phyloP scores from a whole-genome alignment of 2,113 vertebrate species.

The Eublepharis macularius region DNA sequence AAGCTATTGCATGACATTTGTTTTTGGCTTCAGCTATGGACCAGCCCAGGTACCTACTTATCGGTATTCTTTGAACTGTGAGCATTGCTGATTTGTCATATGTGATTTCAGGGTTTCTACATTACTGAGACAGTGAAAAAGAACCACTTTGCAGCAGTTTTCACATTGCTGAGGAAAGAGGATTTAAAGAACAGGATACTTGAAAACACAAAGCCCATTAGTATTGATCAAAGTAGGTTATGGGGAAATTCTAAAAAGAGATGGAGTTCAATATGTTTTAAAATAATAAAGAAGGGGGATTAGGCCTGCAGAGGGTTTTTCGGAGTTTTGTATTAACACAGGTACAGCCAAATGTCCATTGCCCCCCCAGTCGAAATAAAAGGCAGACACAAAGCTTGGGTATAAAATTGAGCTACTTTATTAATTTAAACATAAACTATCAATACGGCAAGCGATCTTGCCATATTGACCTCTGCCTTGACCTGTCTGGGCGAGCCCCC shows the following conservation, averaged over 20 bases:
- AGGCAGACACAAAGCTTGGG: too few relatives aligned
- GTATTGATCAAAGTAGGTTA: neutral
- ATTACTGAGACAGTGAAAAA: neutral
- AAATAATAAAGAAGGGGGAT: neutral
- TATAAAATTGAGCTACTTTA: too few relatives aligned
- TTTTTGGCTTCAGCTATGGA: too few relatives aligned
- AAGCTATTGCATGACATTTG: too few relatives aligned
- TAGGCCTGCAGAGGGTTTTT: neutral
- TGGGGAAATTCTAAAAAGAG: neutral
- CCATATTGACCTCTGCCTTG: too few relatives aligned
- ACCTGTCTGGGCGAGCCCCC: too few relatives aligned
- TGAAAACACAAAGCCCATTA: neutral
- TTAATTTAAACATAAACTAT: too few relatives aligned
- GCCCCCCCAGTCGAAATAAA: too few relatives aligned
- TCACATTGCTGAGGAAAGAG: neutral
- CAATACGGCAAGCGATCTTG: too few relatives aligned
- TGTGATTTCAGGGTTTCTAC: neutral
- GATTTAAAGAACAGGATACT: neutral
- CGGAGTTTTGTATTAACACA: neutral
- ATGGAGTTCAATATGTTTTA: neutral
- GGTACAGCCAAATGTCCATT: neutral
- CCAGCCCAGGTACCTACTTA: too few relatives aligned
- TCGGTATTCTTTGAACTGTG: too few relatives aligned
- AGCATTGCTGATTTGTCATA: neutral
- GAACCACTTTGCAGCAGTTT: neutral